Percentiles rank a stretch among this genome's conserved stretches.
Evolutionary conservation across 2,888 invertebrate genomes (phyloP).

Genomic region (Orchesellides sinensis): DNA sequence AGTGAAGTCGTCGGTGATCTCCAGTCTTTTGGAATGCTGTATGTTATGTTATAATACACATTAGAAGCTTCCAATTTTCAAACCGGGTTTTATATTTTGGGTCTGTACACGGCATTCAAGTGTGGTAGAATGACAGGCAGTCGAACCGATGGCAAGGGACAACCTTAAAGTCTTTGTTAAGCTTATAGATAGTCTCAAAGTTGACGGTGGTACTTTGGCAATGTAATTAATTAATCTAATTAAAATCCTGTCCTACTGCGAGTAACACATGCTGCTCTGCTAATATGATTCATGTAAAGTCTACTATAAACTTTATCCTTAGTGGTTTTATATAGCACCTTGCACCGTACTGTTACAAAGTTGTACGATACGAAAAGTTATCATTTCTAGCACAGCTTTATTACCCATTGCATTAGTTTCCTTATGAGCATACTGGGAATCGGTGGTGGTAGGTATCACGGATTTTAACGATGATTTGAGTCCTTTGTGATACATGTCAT

Average conservation of each 20-base stretch:
- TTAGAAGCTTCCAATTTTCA: neutral
- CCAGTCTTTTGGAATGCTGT: too few species aligned
- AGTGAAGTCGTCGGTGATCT: neutral
- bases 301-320: neutral
- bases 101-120: neutral
- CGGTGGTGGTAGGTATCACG: too few species aligned
- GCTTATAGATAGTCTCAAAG: neutral
- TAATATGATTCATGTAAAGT: neutral
- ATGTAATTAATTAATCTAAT: slow-evolving; percentile 27
- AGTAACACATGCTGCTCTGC: neutral
- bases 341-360: neutral
- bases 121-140: too few species aligned
- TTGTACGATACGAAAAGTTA: too few species aligned
- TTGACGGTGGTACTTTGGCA: neutral
- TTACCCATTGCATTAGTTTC: neutral
- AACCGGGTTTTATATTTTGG: neutral
- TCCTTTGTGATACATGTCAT: too few species aligned
- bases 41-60: neutral
- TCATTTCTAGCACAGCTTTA: neutral
- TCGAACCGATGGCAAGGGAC: too few species aligned
- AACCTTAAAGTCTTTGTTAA: too few species aligned
- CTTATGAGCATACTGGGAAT: too few species aligned
- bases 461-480: too few species aligned
- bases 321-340: neutral
- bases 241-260: slow-evolving; percentile 15